phyloP scores from a whole-genome alignment of 2,888 invertebrate genomes.

The Cheilosia grossa region DNA sequence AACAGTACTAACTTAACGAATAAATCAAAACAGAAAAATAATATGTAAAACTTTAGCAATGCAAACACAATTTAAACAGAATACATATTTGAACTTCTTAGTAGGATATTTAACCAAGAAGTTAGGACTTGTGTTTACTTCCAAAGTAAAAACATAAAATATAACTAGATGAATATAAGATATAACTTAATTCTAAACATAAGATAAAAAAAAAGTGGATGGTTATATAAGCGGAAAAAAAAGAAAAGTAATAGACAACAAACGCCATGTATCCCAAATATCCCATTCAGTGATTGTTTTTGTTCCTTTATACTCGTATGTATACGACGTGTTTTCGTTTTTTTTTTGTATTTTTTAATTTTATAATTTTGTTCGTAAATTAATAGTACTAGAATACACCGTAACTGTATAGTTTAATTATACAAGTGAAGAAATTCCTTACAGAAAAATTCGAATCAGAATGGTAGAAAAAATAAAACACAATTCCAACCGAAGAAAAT shows the following conservation, averaged over 20 bases:
- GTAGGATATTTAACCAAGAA: slow-evolving; percentile 43
- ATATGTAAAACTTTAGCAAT: slow-evolving; percentile 15
- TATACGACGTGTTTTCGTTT: slow-evolving; percentile 22
- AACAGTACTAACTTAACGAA: not conserved
- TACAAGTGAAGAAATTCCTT: slow-evolving; percentile 44
- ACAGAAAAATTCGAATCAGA: slow-evolving; percentile 18
- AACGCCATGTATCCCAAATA: slow-evolving; percentile 21
- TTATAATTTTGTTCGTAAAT: slow-evolving; percentile 12
- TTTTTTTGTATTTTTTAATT: slow-evolving; percentile 8
- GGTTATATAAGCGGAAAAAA: slow-evolving; percentile 3
- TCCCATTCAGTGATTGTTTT: slow-evolving; percentile 55
- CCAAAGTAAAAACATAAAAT: not conserved
- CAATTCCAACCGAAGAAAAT: slow-evolving; percentile 6
- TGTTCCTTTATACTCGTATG: slow-evolving; percentile 58
- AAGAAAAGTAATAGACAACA: not conserved
- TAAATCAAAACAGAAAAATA: slow-evolving; percentile 1
- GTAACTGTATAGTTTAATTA: slow-evolving; percentile 56
- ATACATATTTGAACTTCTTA: slow-evolving; percentile 12
- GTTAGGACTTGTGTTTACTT: slow-evolving; percentile 29
- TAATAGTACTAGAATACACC: slow-evolving; percentile 36
- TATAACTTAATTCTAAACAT: slow-evolving; percentile 14
- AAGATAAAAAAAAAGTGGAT: slow-evolving; percentile 15
- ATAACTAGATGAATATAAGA: slow-evolving; percentile 21
- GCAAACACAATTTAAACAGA: not conserved
- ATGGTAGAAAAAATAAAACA: slow-evolving; percentile 2